These are phyloP conservation scores for Prunella himalayana DNA, from an alignment of 2,113 vertebrate species.

Conservation along the genomic window DNA sequence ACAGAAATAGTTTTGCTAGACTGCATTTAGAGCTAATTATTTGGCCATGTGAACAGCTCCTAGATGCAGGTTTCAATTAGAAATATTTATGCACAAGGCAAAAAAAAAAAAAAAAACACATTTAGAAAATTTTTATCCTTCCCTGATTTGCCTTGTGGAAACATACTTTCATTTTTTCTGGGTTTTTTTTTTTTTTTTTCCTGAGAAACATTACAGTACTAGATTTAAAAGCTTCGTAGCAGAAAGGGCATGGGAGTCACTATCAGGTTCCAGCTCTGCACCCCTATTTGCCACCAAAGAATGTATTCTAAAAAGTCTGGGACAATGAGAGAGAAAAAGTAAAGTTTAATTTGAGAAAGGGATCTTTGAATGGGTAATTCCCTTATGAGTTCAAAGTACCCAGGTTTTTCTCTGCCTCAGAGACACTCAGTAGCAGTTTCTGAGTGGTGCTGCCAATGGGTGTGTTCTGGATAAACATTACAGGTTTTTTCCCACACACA, in stretches of 20 bases:
- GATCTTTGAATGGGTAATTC: background rate
- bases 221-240: background rate
- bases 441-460: background rate
- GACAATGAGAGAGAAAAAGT: background rate
- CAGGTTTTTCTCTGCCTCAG: background rate
- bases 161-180: background rate
- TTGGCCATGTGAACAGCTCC: background rate
- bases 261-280: background rate
- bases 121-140: background rate
- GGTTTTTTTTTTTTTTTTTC: background rate
- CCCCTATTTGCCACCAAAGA: background rate
- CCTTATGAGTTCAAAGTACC: background rate
- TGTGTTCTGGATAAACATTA: background rate
- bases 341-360: background rate
- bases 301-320: fast-evolving
- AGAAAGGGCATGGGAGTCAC: background rate
- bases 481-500: background rate
- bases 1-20: background rate
- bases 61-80: background rate
- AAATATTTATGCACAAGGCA: background rate
- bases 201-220: background rate
- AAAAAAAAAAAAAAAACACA: background rate
- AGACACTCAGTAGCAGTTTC: background rate
- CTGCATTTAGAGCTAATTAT: background rate
- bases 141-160: background rate